Evolutionary conservation across 2,888 invertebrate species (phyloP), one percentile per base, ranked within the genome.

Genomic region (Eugnorisma glareosa): DNA sequence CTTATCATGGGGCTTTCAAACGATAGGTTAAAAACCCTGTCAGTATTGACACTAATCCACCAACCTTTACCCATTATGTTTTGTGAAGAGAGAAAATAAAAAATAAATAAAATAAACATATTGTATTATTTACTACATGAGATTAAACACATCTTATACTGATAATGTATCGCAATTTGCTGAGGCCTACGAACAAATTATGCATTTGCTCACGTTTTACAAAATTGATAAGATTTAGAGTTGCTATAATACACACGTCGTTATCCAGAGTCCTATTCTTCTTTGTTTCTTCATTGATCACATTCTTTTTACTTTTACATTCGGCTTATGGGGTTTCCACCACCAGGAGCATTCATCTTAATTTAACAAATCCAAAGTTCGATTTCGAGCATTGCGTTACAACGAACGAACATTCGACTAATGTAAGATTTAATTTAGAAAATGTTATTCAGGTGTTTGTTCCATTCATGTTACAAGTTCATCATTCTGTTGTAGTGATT

Each of bases 81-180:
- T n/a, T n/a, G n/a, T n/a, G n/a, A n/a, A n/a, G n/a, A n/a, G n/a
- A n/a, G n/a, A n/a, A n/a, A n/a, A n/a, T n/a, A n/a, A n/a, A n/a
- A n/a, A n/a, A n/a, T n/a, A n/a, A n/a, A n/a, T n/a, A n/a, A n/a
- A n/a, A n/a, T n/a, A n/a, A n/a, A n/a, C n/a, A n/a, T n/a, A n/a
- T n/a, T n/a, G n/a, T n/a, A n/a, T n/a, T 77, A 54, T 45, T 43
- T 45, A n/a, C 70, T 45, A 63, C 43, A 63, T 43, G 37, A 37
- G 67, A 77, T 67, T 48, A 77, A 51, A 21, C 37, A 28, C 35
- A 66, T 76, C 24, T 75, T 51, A 5, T n/a, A 40, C 45, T 31
- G 45, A 77, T 77, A 76, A 37, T 66, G 4, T 66, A 13, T 21
- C 4, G 6, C 37, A 4, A 67, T 77, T 37, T 21, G 18, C 28